Conservation (phyloP, 1,140 invertebrate genomes). For the Fopius arisanus region DNA sequence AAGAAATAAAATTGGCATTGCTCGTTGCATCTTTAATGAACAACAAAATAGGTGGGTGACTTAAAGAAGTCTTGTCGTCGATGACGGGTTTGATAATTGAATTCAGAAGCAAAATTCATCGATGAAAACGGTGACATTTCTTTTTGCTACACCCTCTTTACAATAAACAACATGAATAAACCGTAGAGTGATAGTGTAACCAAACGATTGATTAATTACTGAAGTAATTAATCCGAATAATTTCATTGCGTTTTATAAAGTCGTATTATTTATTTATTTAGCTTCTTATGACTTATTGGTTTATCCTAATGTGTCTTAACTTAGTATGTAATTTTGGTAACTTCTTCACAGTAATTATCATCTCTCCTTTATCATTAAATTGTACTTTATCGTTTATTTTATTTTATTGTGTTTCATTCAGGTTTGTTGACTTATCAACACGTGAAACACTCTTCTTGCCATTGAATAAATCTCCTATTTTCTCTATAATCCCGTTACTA, state of each 20-base stretch:
- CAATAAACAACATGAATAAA: slow-evolving; percentile 33
- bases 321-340: slow-evolving; percentile 35
- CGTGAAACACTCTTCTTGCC: slow-evolving; percentile 32
- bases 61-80: slow-evolving; percentile 37
- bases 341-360: slow-evolving; percentile 46
- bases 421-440: slow-evolving; percentile 29
- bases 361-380: slow-evolving; percentile 46
- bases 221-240: slow-evolving; percentile 27
- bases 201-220: slow-evolving; percentile 34
- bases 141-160: slow-evolving; percentile 31
- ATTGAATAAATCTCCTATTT: slow-evolving; percentile 40
- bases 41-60: slow-evolving; percentile 32
- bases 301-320: slow-evolving; percentile 37
- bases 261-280: slow-evolving; percentile 43
- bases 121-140: slow-evolving; percentile 33
- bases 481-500: slow-evolving; percentile 51
- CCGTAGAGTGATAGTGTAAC: slow-evolving; percentile 43
- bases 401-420: slow-evolving; percentile 23
- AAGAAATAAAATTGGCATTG: slow-evolving; percentile 37
- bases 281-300: slow-evolving; percentile 40
- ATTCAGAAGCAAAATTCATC: neutral
- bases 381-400: slow-evolving; percentile 36
- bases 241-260: slow-evolving; percentile 33
- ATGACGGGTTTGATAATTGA: slow-evolving; percentile 4
- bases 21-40: slow-evolving; percentile 32